Conservation (phyloP, 2,113 vertebrate species). For the Athene noctua region DNA sequence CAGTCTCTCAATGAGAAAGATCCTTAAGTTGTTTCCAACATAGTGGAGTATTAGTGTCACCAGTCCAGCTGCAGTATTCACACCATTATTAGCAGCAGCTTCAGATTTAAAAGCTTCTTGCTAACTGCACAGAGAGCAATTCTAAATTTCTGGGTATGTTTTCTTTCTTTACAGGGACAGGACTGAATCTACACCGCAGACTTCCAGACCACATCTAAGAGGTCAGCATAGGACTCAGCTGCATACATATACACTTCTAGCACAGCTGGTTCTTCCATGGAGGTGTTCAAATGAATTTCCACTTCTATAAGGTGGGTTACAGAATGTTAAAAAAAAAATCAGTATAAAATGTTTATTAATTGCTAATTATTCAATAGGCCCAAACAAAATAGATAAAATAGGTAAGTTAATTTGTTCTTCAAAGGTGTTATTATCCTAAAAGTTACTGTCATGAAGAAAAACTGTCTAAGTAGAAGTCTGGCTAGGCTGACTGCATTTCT, state of each 20-base stretch:
- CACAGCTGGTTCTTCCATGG: background rate
- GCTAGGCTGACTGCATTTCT: background rate
- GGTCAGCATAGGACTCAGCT: background rate
- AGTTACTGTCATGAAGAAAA: background rate
- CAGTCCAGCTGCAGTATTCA: background rate
- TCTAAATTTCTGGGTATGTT: rapidly evolving
- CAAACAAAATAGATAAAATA: background rate
- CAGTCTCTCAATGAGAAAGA: background rate
- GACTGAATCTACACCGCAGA: background rate
- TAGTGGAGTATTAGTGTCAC: background rate
- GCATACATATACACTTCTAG: background rate
- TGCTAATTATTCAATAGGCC: background rate
- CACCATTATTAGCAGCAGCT: background rate
- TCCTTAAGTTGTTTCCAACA: background rate
- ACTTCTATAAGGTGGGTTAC: background rate
- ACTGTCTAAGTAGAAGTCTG: background rate
- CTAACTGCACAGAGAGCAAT: rapidly evolving
- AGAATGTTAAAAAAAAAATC: background rate
- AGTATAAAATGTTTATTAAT: background rate
- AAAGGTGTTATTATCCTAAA: background rate
- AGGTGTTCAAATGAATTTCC: background rate
- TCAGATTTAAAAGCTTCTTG: background rate
- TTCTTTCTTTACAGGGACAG: background rate
- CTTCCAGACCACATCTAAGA: background rate
- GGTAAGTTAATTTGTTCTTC: background rate